Evolutionary conservation across 1,140 invertebrate genomes (phyloP).

Genomic region (Amyelois transitella): DNA sequence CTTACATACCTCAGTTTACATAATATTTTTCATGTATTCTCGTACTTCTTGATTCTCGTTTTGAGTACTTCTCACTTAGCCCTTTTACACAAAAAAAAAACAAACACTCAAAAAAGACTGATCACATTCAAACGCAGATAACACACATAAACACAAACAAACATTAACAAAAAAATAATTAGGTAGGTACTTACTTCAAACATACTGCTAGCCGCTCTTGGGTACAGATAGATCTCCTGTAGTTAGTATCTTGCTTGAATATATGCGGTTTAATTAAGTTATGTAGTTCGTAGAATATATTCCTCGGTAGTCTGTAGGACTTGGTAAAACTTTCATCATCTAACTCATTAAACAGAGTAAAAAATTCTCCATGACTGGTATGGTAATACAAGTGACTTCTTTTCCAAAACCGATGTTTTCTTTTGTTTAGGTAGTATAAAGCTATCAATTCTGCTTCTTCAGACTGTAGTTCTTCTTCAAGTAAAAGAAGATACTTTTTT

Average conservation of each 20-base stretch:
- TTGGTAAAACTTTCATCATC: conserved; percentile 8
- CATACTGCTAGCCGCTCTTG: not conserved
- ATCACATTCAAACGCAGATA: not conserved
- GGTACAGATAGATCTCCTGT: not conserved
- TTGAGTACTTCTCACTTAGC: too few species aligned
- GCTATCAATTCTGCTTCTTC: too few species aligned
- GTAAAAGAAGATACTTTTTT: too few species aligned
- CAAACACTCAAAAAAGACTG: conserved; percentile 2
- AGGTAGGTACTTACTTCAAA: conserved; percentile 4
- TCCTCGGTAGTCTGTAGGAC: conserved; percentile 6
- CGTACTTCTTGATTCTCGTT: too few species aligned
- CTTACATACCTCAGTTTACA: not conserved
- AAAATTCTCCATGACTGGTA: too few species aligned
- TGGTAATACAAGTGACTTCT: too few species aligned
- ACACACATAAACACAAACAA: too few species aligned
- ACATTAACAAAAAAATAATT: too few species aligned
- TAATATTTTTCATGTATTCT: not conserved
- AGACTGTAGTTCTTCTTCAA: too few species aligned
- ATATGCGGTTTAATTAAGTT: conserved; percentile 1
- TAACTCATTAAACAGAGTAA: too few species aligned
- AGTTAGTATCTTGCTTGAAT: conserved; percentile 1
- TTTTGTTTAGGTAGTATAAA: too few species aligned
- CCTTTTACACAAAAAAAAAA: not conserved
- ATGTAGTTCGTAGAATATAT: conserved; percentile 6
- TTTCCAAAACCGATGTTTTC: too few species aligned